Conservation (phyloP, 2,797 vertebrate genomes). For the Chrosomus eos region DNA sequence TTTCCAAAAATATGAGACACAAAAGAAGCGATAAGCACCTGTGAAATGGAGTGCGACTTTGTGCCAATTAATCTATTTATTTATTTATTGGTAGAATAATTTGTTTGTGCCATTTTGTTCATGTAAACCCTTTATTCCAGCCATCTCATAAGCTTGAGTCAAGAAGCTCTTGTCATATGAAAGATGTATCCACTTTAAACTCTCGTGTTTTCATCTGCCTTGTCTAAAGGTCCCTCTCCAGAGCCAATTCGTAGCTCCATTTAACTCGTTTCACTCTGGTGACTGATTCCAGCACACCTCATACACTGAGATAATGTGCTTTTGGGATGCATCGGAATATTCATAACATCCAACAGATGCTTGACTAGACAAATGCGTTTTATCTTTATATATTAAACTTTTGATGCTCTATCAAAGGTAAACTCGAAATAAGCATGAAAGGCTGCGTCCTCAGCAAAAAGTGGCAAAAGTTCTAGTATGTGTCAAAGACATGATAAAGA, state of each 20-base stretch:
- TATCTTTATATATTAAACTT: conserved; percentile 21
- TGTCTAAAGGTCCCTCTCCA: conserved; percentile 33
- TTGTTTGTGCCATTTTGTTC: not conserved
- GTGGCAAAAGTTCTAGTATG: not conserved
- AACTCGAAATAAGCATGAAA: not conserved
- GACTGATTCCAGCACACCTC: conserved; percentile 42
- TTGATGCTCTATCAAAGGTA: not conserved
- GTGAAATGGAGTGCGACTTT: not conserved
- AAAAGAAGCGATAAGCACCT: not conserved
- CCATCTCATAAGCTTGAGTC: conserved; percentile 14
- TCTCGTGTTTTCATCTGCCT: conserved; percentile 35
- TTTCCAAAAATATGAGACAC: not conserved
- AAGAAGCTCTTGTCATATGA: conserved; percentile 10
- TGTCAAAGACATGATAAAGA: not conserved
- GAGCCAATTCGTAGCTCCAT: conserved; percentile 34
- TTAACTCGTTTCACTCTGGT: conserved; percentile 13
- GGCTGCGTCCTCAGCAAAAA: not conserved
- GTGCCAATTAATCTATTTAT: conserved; percentile 27
- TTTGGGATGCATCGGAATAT: conserved; percentile 6
- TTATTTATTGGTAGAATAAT: not conserved
- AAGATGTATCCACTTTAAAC: conserved; percentile 37
- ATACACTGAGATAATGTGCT: conserved; percentile 21
- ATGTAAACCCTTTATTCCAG: conserved; percentile 20
- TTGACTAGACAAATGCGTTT: conserved; percentile 17
- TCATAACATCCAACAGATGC: conserved; percentile 9